Base-by-base conservation (phyloP, 2,797 vertebrate genomes). In the Premnoplex brunnescens region DNA sequence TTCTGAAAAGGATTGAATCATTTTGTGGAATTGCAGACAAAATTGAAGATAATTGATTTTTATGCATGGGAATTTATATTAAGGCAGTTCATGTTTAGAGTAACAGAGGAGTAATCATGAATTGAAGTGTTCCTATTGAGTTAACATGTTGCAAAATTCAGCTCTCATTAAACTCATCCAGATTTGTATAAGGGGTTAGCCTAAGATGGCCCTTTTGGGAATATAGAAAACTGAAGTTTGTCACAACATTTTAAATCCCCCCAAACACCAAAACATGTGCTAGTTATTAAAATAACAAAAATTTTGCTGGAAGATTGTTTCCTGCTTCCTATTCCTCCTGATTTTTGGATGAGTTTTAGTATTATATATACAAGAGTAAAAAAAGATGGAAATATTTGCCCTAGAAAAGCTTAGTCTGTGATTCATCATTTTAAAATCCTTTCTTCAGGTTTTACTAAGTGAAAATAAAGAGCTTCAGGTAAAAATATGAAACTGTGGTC, bases 11-110 rank as follows among this genome's bases (percentile, higher is more conserved):
- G 24, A 73, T 10, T 74, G 43, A 93, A 80, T 63, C 0, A 1
- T 87, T 82, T 74, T 6, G 13, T 46, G 9, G 28, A 89, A 92
- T 27, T 60, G 41, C 41, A 94, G 71, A 74, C 30, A 68, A 83
- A 90, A 83, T 71, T 56, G 49, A 49, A 73, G 55, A 90, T 63
- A 96, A 87, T 37, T 88, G 49, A 62, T 76, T 90, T 94, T 69
- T 84, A 69, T 27, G 59, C 8, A 7, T 36, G 58, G 68, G 88
- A 77, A 82, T 86, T 88, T 85, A 56, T 91, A 72, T 52, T 27
- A 34, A 74, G 48, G 63, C 41, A 34, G 78, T 60, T 85, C 55
- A 54, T 44, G n/a, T 92, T 87, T 76, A 63, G 52, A 86, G 21
- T 46, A 48, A 82, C 60, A 86, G 59, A 82, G 80, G 11, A 72